A percentile compares a stretch with the other conserved stretches of the same genome.
Evolutionary conservation across 2,113 vertebrate species (phyloP).

Genomic region (Ondatra zibethicus): DNA sequence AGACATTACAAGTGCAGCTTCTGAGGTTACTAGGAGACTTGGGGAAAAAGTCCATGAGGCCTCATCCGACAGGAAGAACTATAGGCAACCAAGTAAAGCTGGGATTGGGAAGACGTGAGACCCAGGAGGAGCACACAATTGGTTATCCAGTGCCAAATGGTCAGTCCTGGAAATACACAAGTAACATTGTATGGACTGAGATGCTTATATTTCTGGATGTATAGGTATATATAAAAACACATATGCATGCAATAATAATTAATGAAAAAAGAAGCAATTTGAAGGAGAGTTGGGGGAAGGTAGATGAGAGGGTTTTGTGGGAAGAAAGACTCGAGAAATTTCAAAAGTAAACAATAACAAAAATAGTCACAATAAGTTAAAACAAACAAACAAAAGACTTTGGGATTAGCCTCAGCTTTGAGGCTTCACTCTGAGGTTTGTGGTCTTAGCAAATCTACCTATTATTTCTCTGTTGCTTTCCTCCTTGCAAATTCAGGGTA

Average conservation of each 20-base stretch:
- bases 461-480: background rate
- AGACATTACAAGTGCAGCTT: background rate
- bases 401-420: background rate
- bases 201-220: background rate
- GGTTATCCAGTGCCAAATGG: background rate
- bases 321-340: background rate
- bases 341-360: background rate
- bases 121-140: background rate
- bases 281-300: background rate
- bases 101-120: background rate
- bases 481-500: background rate
- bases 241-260: background rate
- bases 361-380: background rate
- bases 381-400: background rate
- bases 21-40: background rate
- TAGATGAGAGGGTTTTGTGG: background rate
- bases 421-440: background rate
- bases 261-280: background rate
- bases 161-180: background rate
- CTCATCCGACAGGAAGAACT: background rate
- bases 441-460: background rate
- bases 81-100: background rate
- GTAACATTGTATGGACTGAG: background rate
- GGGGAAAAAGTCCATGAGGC: background rate
- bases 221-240: background rate